Evolutionary conservation across 1,140 invertebrate species (phyloP).

Genomic region (Conopomorpha cramerella): DNA sequence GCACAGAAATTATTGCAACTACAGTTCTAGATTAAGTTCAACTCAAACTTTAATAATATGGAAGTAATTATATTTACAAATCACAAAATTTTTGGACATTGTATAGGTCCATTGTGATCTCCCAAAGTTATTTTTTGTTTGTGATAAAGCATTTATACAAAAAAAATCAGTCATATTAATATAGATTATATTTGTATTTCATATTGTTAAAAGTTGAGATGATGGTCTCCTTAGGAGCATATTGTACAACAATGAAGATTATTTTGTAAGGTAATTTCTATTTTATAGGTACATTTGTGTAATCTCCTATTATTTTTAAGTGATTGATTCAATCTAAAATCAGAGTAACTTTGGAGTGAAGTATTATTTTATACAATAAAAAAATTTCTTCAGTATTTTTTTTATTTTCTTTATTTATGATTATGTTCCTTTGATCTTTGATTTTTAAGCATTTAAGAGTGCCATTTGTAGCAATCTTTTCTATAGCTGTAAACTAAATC

Average conservation of each 20-base stretch:
- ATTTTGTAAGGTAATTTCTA: slow-evolving; percentile 49
- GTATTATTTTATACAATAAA: slow-evolving; percentile 59
- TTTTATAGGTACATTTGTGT: slow-evolving; percentile 43
- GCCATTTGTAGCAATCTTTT: slow-evolving; percentile 11
- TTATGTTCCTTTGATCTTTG: background rate
- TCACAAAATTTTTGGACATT: background rate
- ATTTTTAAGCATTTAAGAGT: slow-evolving; percentile 5
- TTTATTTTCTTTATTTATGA: slow-evolving; percentile 16
- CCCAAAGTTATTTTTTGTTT: background rate
- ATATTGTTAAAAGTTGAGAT: slow-evolving; percentile 42
- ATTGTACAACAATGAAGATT: slow-evolving; percentile 53
- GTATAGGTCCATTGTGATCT: background rate
- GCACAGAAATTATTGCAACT: slow-evolving; percentile 20
- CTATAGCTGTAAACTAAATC: background rate
- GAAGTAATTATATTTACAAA: slow-evolving; percentile 7
- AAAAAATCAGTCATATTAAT: too few relatives aligned
- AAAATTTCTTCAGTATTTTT: slow-evolving; percentile 28
- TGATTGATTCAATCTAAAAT: slow-evolving; percentile 33
- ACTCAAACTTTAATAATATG: slow-evolving; percentile 46
- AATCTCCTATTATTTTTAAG: slow-evolving; percentile 49
- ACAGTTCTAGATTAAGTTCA: slow-evolving; percentile 22
- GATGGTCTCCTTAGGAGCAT: slow-evolving; percentile 36
- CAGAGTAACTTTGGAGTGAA: slow-evolving; percentile 35
- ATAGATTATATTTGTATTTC: slow-evolving; percentile 15
- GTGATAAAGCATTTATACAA: background rate